Evolutionary conservation across 2,113 vertebrate species (phyloP).

Genomic region (Rhadina sibilatrix): DNA sequence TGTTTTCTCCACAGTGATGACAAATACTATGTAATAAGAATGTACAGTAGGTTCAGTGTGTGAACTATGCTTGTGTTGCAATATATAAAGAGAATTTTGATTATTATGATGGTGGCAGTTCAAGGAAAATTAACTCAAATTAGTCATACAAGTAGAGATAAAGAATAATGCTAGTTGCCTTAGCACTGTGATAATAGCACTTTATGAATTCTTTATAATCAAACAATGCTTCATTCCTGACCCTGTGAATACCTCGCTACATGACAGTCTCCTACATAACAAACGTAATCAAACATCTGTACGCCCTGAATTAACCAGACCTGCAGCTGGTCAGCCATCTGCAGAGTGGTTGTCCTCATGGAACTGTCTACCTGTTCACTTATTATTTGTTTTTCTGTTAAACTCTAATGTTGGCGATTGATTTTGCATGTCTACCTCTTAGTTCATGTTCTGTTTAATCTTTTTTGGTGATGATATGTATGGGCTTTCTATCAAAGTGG

Average conservation of each 20-base stretch:
- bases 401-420: neutral
- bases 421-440: neutral
- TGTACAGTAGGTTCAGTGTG: neutral
- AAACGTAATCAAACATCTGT: neutral
- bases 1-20: neutral
- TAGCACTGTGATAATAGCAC: neutral
- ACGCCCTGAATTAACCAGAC: neutral
- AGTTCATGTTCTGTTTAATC: neutral
- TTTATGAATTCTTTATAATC: neutral
- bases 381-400: neutral
- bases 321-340: neutral
- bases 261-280: neutral
- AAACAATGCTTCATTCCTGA: neutral
- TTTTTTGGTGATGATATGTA: neutral
- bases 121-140: neutral
- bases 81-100: neutral
- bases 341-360: neutral
- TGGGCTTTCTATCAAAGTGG: neutral
- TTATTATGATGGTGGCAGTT: neutral
- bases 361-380: neutral
- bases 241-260: neutral
- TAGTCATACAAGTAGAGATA: neutral
- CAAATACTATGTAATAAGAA: neutral
- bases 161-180: neutral
- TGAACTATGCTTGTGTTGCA: neutral